A percentile compares a stretch with the other conserved stretches of the same genome.
Evolutionary conservation across 1,140 invertebrate species (phyloP).

Genomic region (Drosophila baimaii): DNA sequence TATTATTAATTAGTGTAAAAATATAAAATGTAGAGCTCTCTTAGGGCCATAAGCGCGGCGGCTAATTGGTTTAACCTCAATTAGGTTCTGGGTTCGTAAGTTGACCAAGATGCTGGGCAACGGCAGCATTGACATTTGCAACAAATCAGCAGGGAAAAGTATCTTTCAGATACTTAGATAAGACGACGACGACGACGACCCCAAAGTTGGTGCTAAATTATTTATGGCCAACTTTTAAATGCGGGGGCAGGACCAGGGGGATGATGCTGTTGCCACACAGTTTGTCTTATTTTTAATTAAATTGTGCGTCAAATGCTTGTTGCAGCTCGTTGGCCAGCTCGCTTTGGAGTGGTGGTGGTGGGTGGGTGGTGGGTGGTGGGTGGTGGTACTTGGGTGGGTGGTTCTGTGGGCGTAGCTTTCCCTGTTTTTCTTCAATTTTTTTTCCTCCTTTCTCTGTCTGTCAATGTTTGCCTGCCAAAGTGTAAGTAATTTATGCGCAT

Average conservation of each 20-base stretch:
- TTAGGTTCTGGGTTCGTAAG: conserved; percentile 27
- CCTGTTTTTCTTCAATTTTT: not conserved
- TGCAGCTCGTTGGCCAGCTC: conserved; percentile 68
- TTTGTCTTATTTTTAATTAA: conserved; percentile 77
- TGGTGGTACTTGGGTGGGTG: not conserved
- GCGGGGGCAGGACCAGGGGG: not conserved
- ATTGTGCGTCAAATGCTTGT: conserved; percentile 79
- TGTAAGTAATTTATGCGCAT: conserved; percentile 83
- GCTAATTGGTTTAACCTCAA: conserved; percentile 46
- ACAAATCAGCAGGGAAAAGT: conserved; percentile 20
- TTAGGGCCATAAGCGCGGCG: not conserved
- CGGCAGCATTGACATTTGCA: conserved; percentile 3
- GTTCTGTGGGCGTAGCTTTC: conserved; percentile 34
- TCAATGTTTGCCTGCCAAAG: conserved; percentile 81
- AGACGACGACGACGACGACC: too few species aligned
- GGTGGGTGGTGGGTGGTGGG: conserved; percentile 6
- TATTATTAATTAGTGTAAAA: not conserved
- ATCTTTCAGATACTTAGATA: conserved; percentile 26
- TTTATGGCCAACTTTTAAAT: conserved; percentile 65
- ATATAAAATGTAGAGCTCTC: not conserved
- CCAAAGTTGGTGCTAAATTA: conserved; percentile 47
- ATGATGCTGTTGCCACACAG: conserved; percentile 1
- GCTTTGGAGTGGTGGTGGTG: not conserved
- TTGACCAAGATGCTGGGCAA: conserved; percentile 32
- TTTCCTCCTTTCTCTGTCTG: conserved; percentile 51